These are phyloP conservation scores for Amphiura filiformis DNA, from an alignment of 35 echinoderm and acorn worm species.

Conservation along the genomic window DNA sequence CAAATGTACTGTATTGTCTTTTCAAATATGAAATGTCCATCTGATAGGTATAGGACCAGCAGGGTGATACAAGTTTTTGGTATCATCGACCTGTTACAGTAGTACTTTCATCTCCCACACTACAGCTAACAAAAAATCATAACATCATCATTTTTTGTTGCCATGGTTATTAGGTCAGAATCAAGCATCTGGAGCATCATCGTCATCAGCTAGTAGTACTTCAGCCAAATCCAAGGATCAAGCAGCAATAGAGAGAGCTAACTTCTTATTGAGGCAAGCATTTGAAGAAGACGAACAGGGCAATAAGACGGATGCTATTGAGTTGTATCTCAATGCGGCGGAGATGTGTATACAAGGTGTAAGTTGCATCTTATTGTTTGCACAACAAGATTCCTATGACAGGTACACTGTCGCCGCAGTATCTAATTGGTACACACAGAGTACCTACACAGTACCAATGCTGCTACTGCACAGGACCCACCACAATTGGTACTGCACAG, in stretches of 20 bases:
- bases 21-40: no score
- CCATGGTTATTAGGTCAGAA: neutral
- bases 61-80: no score
- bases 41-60: no score
- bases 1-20: no score
- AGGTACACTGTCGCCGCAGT: neutral
- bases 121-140: no score
- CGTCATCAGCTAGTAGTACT: neutral
- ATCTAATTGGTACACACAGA: neutral
- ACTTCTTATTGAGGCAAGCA: constrained; percentile 79
- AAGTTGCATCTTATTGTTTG: neutral
- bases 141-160: no score
- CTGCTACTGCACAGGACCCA: no score
- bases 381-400: neutral
- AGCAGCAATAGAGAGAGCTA: constrained; percentile 50
- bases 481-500: no score
- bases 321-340: constrained; percentile 88
- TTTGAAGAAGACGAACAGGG: constrained; percentile 88
- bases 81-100: no score
- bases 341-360: constrained; percentile 90
- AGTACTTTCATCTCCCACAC: no score
- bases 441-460: no score
- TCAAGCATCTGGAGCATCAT: neutral
- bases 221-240: constrained; percentile 43
- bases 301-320: constrained; percentile 66